These are phyloP conservation scores for Glossophaga mutica DNA, from an alignment of 2,797 vertebrate species.

Conservation along the genomic window DNA sequence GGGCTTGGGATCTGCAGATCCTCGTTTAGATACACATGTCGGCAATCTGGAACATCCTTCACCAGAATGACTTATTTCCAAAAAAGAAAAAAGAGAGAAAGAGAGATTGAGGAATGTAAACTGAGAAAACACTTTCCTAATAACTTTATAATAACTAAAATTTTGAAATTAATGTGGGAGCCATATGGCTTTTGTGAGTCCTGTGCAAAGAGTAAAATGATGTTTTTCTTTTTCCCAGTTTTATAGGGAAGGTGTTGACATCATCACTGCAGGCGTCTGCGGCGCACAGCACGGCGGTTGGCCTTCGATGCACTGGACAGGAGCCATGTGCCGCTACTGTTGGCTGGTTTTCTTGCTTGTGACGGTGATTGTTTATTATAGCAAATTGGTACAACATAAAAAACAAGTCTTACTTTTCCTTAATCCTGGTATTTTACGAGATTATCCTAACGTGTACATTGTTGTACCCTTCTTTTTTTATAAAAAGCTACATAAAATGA, in stretches of 20 bases:
- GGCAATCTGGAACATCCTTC: not conserved
- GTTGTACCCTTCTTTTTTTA: not conserved
- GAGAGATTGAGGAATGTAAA: not conserved
- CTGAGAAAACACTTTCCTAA: not conserved
- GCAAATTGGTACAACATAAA: not conserved
- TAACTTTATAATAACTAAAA: not conserved
- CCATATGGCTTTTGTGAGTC: not conserved
- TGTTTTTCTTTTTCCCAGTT: not conserved
- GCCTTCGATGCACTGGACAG: not conserved
- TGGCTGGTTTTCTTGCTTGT: not conserved
- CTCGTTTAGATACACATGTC: not conserved
- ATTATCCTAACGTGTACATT: not conserved
- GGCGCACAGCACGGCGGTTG: not conserved
- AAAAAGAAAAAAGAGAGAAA: not conserved
- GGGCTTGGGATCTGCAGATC: not conserved
- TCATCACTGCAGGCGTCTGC: not conserved
- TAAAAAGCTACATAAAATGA: not conserved
- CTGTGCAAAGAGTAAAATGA: not conserved
- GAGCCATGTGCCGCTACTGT: not conserved
- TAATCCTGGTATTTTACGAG: not conserved
- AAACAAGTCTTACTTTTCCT: not conserved
- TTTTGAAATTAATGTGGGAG: not conserved
- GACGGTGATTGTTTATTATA: not conserved
- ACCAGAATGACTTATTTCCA: conserved; percentile 10
- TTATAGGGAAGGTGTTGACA: not conserved